phyloP scores from a whole-genome alignment of 2,113 vertebrate species.

The Chrysemys picta region DNA sequence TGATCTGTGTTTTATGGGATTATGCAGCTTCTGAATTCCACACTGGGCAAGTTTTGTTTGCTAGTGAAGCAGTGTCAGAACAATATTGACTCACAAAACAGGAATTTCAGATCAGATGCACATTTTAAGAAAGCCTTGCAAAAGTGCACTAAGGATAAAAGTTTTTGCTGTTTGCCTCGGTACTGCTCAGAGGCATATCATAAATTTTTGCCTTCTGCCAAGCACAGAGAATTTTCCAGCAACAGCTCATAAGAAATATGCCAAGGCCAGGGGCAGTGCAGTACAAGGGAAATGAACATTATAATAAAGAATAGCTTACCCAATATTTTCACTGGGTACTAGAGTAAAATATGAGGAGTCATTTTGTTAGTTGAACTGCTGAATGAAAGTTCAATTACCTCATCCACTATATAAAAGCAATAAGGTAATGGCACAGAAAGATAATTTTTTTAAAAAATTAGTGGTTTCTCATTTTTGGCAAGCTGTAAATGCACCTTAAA shows the following conservation, averaged over 20 bases:
- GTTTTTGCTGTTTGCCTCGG: constrained; percentile 57
- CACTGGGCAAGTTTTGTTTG: background rate
- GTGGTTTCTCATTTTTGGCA: constrained; percentile 14
- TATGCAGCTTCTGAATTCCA: background rate
- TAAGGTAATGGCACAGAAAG: background rate
- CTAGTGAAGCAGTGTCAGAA: background rate
- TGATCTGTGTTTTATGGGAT: background rate
- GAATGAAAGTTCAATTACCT: constrained; percentile 60
- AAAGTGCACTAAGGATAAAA: constrained; percentile 50
- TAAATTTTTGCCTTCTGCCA: constrained; percentile 77
- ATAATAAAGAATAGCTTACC: constrained; percentile 68
- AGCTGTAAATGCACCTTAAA: constrained; percentile 31
- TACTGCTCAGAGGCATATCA: constrained; percentile 64
- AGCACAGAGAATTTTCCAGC: constrained; percentile 63
- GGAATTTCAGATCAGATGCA: constrained; percentile 33
- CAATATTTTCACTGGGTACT: constrained; percentile 61
- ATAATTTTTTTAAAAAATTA: constrained; percentile 1
- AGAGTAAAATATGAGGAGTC: constrained; percentile 61
- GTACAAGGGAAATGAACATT: constrained; percentile 66
- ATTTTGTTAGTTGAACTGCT: constrained; percentile 54
- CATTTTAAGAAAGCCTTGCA: constrained; percentile 38
- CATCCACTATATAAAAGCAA: constrained; percentile 49
- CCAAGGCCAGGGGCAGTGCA: constrained; percentile 62
- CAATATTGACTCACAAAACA: background rate
- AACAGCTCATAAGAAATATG: constrained; percentile 69